A percentile compares a stretch with the other conserved stretches of the same genome.
phyloP scores from a whole-genome alignment of 1,140 invertebrate species.

The Lepidurus packardi region DNA sequence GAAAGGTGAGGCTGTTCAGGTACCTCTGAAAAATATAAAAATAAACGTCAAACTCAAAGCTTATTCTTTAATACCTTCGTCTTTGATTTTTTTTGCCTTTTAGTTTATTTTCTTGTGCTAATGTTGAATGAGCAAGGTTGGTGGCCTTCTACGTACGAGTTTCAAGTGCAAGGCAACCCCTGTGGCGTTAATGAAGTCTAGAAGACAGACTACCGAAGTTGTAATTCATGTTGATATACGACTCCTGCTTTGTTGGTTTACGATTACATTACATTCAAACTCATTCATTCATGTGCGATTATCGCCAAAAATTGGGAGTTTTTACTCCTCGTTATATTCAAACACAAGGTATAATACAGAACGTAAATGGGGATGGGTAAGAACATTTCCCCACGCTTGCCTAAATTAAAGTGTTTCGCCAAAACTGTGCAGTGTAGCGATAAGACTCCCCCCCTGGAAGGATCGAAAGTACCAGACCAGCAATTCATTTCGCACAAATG shows the following conservation, averaged over 20 bases:
- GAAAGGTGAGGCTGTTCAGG: background rate
- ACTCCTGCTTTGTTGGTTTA: slow-evolving; percentile 3
- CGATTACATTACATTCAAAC: background rate
- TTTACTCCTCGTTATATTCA: slow-evolving; percentile 1
- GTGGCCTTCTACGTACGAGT: background rate
- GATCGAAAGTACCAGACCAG: background rate
- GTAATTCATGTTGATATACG: slow-evolving; percentile 12
- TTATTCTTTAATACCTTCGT: background rate
- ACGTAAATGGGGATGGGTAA: background rate
- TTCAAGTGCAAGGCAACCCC: slow-evolving; percentile 1
- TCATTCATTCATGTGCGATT: background rate
- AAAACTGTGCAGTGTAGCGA: background rate
- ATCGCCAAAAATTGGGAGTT: background rate
- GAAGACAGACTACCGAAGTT: slow-evolving; percentile 2
- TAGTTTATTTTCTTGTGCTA: background rate
- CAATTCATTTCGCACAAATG: background rate
- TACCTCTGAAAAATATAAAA: background rate
- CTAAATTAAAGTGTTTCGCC: background rate
- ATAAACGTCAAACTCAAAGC: background rate
- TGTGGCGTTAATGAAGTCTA: slow-evolving; percentile 18
- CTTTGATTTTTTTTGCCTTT: background rate
- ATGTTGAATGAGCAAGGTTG: slow-evolving; percentile 12
- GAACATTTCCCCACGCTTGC: background rate
- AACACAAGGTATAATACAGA: background rate
- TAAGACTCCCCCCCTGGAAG: background rate